Percentiles rank a stretch among this genome's conserved stretches.
Evolutionary conservation across 2,888 invertebrate species (phyloP).

Genomic region (Macrophya alboannulata): DNA sequence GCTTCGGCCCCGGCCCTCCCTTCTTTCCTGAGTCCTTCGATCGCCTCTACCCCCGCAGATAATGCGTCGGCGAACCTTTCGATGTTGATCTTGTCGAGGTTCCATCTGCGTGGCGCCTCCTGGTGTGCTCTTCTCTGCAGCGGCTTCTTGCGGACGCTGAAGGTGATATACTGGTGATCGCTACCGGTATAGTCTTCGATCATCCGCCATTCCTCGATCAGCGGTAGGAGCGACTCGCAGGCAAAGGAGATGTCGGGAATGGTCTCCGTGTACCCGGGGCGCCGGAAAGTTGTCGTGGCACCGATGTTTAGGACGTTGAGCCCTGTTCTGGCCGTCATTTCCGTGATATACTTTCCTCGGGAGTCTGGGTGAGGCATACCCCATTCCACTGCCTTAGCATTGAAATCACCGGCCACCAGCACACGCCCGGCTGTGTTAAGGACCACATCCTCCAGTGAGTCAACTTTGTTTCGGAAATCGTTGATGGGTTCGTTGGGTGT

Average conservation of each 20-base stretch:
- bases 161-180: slow-evolving; percentile 60
- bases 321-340: slow-evolving; percentile 51
- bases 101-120: slow-evolving; percentile 1
- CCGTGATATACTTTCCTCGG: slow-evolving; percentile 53
- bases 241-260: slow-evolving; percentile 50
- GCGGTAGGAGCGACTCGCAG: slow-evolving; percentile 40
- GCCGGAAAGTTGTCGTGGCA: slow-evolving; percentile 53
- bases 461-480: slow-evolving; percentile 49
- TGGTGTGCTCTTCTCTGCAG: background rate
- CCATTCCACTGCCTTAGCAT: too few relatives aligned
- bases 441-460: slow-evolving; percentile 47
- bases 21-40: background rate
- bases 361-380: too few relatives aligned
- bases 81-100: background rate
- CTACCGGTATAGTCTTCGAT: slow-evolving; percentile 18
- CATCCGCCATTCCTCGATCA: slow-evolving; percentile 51
- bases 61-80: background rate
- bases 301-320: slow-evolving; percentile 45
- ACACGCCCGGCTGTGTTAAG: slow-evolving; percentile 47
- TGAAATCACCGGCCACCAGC: too few relatives aligned
- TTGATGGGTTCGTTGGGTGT: slow-evolving; percentile 57
- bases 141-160: slow-evolving; percentile 28
- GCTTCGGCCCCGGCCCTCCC: background rate
- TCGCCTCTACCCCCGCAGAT: background rate
- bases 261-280: slow-evolving; percentile 50